A percentile compares a stretch with the other conserved stretches of the same genome.
Conservation (phyloP, 1,140 invertebrate species). For the Camponotus pennsylvanicus region DNA sequence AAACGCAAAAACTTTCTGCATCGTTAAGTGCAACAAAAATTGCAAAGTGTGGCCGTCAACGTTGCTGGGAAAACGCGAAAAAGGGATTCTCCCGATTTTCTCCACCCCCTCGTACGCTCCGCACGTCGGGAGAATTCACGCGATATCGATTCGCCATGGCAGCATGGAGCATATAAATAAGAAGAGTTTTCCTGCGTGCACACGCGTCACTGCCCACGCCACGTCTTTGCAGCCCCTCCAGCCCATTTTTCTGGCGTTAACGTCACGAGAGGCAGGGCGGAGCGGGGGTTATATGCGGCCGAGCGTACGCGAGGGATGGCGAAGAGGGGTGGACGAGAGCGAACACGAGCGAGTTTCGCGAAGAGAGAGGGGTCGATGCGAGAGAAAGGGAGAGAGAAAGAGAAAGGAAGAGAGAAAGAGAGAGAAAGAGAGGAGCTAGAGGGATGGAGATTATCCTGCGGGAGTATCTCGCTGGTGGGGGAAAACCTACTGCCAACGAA, state of each 20-base stretch:
- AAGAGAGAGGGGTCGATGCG: conserved; percentile 56
- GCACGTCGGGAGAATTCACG: conserved; percentile 75
- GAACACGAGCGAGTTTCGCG: conserved; percentile 66
- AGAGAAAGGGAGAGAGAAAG: conserved; percentile 54
- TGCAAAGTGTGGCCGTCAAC: conserved; percentile 15
- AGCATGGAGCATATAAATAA: conserved; percentile 84
- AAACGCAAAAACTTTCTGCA: conserved; percentile 13
- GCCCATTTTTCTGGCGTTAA: conserved; percentile 83
- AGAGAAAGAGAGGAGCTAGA: conserved; percentile 64
- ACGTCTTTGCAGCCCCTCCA: conserved; percentile 80
- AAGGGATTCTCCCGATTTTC: conserved; percentile 50
- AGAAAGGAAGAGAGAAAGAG: conserved; percentile 42
- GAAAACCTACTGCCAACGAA: conserved; percentile 77
- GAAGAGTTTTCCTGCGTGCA: conserved; percentile 86
- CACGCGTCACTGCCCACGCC: conserved; percentile 85
- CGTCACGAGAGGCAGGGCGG: conserved; percentile 78
- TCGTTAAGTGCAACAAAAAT: conserved; percentile 39
- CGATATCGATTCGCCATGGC: conserved; percentile 84
- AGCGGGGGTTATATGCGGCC: conserved; percentile 70
- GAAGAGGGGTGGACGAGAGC: conserved; percentile 50
- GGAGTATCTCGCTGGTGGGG: conserved; percentile 66
- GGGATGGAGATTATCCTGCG: conserved; percentile 80
- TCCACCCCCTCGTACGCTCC: conserved; percentile 20
- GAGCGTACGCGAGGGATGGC: conserved; percentile 46
- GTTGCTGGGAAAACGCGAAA: conserved; percentile 58